Percentiles rank a stretch among this genome's conserved stretches.
phyloP scores from a whole-genome alignment of 2,113 vertebrate species.

The Bungarus multicinctus region DNA sequence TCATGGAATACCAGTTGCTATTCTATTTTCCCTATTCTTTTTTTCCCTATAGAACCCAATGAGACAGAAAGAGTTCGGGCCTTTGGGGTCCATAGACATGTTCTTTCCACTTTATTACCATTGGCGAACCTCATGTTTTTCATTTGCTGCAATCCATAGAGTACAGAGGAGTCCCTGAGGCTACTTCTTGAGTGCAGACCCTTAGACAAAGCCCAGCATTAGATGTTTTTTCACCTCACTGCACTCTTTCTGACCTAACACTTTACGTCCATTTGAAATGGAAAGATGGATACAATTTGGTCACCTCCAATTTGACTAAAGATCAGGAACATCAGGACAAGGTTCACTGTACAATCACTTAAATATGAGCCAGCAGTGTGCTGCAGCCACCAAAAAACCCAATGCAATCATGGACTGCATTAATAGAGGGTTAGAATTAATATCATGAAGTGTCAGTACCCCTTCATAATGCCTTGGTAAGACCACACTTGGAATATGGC shows the following conservation, averaged over 20 bases:
- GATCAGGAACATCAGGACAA: neutral
- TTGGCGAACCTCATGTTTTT: neutral
- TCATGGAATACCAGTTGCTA: neutral
- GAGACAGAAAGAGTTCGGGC: neutral
- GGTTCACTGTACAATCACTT: neutral
- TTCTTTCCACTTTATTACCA: neutral
- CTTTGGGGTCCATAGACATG: neutral
- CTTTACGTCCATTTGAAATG: neutral
- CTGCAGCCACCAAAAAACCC: neutral
- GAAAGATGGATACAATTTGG: neutral
- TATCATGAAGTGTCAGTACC: neutral
- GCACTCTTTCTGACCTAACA: neutral
- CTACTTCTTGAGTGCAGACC: neutral
- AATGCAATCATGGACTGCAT: neutral
- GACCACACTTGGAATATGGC: neutral
- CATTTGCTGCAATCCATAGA: neutral
- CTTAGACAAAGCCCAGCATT: neutral
- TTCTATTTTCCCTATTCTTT: neutral
- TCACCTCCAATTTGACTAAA: neutral
- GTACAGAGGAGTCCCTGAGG: neutral
- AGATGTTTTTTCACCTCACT: neutral
- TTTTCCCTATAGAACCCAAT: neutral
- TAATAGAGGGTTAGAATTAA: neutral
- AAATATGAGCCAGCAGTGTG: neutral
- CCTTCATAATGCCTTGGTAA: neutral